Conservation (phyloP, 2,797 vertebrate genomes). For the Helarctos malayanus region DNA sequence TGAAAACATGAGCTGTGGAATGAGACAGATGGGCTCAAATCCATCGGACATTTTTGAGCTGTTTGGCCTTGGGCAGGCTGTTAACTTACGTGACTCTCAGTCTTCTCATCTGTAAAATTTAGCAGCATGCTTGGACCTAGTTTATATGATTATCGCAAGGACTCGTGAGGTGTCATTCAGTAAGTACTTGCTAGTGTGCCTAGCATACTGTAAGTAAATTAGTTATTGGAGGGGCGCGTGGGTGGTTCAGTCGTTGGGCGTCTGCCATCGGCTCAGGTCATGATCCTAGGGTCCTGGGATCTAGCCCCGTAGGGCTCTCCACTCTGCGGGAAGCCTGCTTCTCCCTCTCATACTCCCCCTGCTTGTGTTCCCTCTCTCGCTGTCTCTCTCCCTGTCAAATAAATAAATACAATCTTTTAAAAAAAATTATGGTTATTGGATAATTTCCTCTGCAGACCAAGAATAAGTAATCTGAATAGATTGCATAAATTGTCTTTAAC, state of each 20-base stretch:
- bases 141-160: neutral
- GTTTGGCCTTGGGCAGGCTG: neutral
- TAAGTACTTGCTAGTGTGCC: neutral
- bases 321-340: too few relatives aligned
- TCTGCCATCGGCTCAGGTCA: too few relatives aligned
- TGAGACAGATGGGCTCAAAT: neutral
- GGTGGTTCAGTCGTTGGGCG: too few relatives aligned
- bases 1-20: neutral
- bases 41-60: neutral
- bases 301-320: too few relatives aligned
- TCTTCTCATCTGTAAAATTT: constrained; percentile 8
- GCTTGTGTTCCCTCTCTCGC: too few relatives aligned
- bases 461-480: constrained; percentile 2
- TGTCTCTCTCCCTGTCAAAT: too few relatives aligned
- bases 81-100: neutral
- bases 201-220: neutral
- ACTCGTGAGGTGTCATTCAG: neutral
- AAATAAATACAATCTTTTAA: too few relatives aligned
- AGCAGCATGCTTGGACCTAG: neutral
- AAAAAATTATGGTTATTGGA: neutral
- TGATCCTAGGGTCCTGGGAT: too few relatives aligned
- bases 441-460: neutral
- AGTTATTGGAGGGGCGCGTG: too few relatives aligned
- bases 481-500: neutral
- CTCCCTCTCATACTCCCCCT: too few relatives aligned